Evolutionary conservation across 1,140 invertebrate genomes (phyloP), one percentile per base, ranked within the genome.

Genomic region (Trypoxylus dichotomus): DNA sequence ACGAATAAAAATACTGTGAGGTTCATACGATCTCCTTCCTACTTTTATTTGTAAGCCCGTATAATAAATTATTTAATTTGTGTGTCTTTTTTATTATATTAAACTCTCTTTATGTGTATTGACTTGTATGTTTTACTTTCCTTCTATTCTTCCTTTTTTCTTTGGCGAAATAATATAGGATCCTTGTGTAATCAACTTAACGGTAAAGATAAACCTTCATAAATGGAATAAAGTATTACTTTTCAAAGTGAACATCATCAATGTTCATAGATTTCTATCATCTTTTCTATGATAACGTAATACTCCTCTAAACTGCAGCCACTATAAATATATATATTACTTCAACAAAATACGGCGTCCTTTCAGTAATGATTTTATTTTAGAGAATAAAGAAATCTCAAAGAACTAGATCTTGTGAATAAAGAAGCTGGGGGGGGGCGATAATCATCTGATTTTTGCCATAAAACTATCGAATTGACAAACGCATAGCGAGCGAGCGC

Each of bases 21-120:
- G 60, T 68, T 68, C 25, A 27, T 68, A 68, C 27, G 11, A 15
- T 27, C 60, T 68, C 60, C 27, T 29, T 10, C 60, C 19, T 54
- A 19, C 19, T 19, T 68, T 68, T 68, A 68, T 68, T 68, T 68
- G 60, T 68, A 68, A 68, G 60, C 27, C 11, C 15, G 24, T 27
- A 54, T n/a, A 68, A 68, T 68, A 68, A 1, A 68, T 29, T 68
- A 24, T 68, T 68, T 68, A 68, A 68, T 68, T 68, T 68, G 13
- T 68, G 60, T 68, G 60, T 27, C 24, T 68, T 68, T 68, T 68
- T 68, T 54, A 68, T 58, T 21, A 13, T 11, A 68, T 68, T 68
- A 68, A 68, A 68, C 13, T 68, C 27, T 60, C n/a, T 68, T 68
- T 68, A 25, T 68, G 13, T 27, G 27, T 68, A 10, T 68, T 68